Conservation (phyloP, 2,113 vertebrate species). For the Corydoras sp. region DNA sequence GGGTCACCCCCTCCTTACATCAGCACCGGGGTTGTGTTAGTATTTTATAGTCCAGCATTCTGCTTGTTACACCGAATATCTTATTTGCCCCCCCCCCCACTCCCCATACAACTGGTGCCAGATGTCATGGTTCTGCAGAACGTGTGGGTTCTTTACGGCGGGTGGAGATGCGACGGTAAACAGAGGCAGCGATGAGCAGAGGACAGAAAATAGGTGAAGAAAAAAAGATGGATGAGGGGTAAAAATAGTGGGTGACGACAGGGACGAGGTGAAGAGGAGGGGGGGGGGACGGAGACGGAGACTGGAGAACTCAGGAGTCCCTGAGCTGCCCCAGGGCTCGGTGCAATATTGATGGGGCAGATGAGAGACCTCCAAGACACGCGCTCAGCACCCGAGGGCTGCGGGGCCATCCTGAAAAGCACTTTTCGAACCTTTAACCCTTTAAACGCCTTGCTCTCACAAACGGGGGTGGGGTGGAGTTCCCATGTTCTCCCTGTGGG, state of each 20-base stretch:
- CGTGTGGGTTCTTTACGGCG: no score
- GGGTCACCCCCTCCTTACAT: no score
- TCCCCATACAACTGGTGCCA: no score
- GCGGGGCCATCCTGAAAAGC: constrained; percentile 30
- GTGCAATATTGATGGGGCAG: constrained; percentile 47
- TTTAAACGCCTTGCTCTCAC: no score
- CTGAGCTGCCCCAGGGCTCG: constrained; percentile 35
- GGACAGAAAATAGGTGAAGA: background rate
- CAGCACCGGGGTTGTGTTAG: no score
- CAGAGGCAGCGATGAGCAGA: background rate
- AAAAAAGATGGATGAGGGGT: constrained; percentile 26
- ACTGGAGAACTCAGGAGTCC: constrained; percentile 13
- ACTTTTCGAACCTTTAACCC: constrained; percentile 13
- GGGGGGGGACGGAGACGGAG: constrained; percentile 12
- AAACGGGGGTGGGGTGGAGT: no score
- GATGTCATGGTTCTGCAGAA: no score
- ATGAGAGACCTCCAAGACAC: constrained; percentile 46
- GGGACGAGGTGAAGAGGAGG: constrained; percentile 21
- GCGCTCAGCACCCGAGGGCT: constrained; percentile 31
- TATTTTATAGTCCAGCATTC: no score
- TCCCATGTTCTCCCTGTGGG: no score
- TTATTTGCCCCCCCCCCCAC: no score
- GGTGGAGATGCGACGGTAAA: background rate
- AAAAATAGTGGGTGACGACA: constrained; percentile 30
- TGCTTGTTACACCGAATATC: no score